phyloP scores from a whole-genome alignment of 2,797 vertebrate genomes.

The Serranus cabrilla region DNA sequence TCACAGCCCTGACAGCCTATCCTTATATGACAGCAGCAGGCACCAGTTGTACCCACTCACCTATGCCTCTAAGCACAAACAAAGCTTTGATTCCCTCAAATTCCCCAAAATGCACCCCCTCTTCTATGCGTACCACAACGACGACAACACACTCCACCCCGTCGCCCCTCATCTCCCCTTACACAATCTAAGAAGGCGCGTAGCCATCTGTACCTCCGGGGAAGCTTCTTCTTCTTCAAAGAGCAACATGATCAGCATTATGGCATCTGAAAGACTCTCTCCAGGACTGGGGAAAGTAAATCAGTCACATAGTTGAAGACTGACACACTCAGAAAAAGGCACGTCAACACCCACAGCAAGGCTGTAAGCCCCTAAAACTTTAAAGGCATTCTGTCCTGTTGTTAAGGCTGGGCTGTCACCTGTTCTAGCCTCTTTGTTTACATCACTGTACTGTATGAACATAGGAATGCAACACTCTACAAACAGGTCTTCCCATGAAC shows the following conservation, averaged over 20 bases:
- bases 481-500: background rate
- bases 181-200: slow-evolving; percentile 71
- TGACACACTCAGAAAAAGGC: slow-evolving; percentile 48
- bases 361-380: slow-evolving; percentile 50
- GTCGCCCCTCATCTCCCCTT: slow-evolving; percentile 60
- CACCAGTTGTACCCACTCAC: slow-evolving; percentile 77
- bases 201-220: slow-evolving; percentile 78
- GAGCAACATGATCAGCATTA: slow-evolving; percentile 75
- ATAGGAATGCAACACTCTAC: background rate
- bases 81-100: slow-evolving; percentile 77
- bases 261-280: slow-evolving; percentile 72
- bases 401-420: slow-evolving; percentile 33
- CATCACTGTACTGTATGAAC: background rate
- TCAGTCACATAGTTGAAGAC: slow-evolving; percentile 60
- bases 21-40: slow-evolving; percentile 70
- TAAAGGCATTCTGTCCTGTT: slow-evolving; percentile 39
- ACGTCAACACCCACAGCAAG: slow-evolving; percentile 58
- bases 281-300: slow-evolving; percentile 61
- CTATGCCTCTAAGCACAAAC: slow-evolving; percentile 76
- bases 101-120: slow-evolving; percentile 50
- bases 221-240: slow-evolving; percentile 77
- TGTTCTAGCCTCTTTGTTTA: slow-evolving; percentile 15
- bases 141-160: slow-evolving; percentile 56
- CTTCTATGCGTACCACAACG: slow-evolving; percentile 18
- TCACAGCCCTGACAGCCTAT: slow-evolving; percentile 68